Percentiles rank a stretch among this genome's conserved stretches.
These are phyloP conservation scores for Mylabris sibirica DNA, from an alignment of 2,888 invertebrate genomes.

Conservation along the genomic window DNA sequence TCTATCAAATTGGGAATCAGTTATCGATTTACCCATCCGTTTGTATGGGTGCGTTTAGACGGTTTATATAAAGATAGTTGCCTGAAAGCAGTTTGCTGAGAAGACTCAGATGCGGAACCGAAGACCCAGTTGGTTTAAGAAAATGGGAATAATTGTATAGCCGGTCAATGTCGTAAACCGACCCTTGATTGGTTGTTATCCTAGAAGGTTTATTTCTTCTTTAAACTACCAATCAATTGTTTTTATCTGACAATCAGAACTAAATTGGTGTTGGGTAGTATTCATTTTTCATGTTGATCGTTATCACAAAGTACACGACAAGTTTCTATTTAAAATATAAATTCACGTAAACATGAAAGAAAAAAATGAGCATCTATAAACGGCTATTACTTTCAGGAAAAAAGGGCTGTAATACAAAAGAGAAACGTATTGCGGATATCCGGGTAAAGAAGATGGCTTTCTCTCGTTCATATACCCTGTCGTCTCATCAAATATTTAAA, in stretches of 20 bases:
- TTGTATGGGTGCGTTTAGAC: background rate
- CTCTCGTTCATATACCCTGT: constrained; percentile 27
- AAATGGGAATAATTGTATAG: constrained; percentile 42
- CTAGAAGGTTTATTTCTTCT: constrained; percentile 38
- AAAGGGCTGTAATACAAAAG: background rate
- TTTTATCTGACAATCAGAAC: background rate
- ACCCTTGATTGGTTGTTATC: constrained; percentile 41
- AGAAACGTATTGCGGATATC: constrained; percentile 5
- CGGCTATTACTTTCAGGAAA: background rate
- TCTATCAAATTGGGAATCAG: constrained; percentile 38
- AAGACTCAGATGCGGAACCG: constrained; percentile 40
- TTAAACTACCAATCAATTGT: constrained; percentile 30
- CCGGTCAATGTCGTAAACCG: constrained; percentile 46
- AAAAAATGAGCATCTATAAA: background rate
- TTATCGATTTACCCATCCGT: constrained; percentile 38
- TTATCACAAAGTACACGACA: background rate
- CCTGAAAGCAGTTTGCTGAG: background rate
- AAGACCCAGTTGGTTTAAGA: constrained; percentile 43
- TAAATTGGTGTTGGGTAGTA: background rate
- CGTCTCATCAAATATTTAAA: constrained; percentile 38
- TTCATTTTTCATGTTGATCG: background rate
- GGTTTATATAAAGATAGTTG: background rate
- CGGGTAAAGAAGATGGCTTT: constrained; percentile 24
- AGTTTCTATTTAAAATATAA: background rate
- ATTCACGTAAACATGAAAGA: background rate